phyloP scores from a whole-genome alignment of 2,888 invertebrate genomes.

The Hydroisotoma schaefferi region DNA sequence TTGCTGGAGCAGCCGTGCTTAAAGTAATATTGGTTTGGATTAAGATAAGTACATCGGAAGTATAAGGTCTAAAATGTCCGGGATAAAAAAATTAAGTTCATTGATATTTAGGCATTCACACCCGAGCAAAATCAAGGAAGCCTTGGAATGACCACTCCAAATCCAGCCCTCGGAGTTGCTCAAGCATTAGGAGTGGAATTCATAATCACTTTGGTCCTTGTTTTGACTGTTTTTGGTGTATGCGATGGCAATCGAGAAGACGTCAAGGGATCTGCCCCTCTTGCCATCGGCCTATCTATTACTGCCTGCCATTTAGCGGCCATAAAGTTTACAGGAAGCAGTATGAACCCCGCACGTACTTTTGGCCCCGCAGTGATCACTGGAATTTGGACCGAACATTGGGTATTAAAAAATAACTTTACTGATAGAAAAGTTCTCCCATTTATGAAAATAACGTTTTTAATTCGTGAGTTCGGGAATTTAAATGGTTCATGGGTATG shows the following conservation, averaged over 20 bases:
- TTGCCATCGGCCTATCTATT: conserved; percentile 84
- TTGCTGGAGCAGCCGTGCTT: conserved; percentile 62
- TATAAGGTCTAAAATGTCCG: too few relatives aligned
- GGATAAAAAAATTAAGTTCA: neutral
- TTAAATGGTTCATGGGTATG: neutral
- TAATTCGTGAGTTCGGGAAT: neutral
- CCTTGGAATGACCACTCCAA: conserved; percentile 68
- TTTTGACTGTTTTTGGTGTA: conserved; percentile 83
- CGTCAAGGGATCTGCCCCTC: conserved; percentile 73
- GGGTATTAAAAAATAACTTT: conserved; percentile 29
- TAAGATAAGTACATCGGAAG: too few relatives aligned
- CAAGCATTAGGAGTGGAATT: conserved; percentile 82
- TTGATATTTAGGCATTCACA: conserved; percentile 62
- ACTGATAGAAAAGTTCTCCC: neutral
- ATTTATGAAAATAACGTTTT: neutral
- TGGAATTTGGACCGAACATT: conserved; percentile 45
- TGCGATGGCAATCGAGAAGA: conserved; percentile 76
- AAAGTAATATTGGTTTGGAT: conserved; percentile 41
- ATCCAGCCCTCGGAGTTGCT: conserved; percentile 59
- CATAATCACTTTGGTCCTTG: conserved; percentile 78
- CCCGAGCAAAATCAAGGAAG: conserved; percentile 59
- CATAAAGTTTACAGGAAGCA: conserved; percentile 56
- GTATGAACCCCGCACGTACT: conserved; percentile 46
- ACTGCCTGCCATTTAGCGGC: conserved; percentile 80
- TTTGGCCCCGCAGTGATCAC: conserved; percentile 45